phyloP scores from a whole-genome alignment of 1,140 invertebrate species.

The Drosophila orena region DNA sequence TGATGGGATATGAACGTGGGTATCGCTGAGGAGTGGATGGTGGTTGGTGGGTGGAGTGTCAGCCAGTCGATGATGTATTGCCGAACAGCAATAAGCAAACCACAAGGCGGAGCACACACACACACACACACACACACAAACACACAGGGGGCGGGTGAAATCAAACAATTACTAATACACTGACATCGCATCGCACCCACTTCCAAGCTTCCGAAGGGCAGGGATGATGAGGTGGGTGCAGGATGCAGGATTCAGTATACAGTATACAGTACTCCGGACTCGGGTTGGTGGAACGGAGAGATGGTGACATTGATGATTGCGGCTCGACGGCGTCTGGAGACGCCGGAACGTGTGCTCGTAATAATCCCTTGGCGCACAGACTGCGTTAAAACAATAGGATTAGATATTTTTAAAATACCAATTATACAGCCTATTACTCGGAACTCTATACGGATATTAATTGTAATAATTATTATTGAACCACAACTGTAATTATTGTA shows the following conservation, averaged over 20 bases:
- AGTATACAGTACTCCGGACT: not conserved
- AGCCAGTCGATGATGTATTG: constrained; percentile 76
- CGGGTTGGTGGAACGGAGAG: constrained; percentile 1
- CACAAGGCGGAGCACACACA: constrained; percentile 54
- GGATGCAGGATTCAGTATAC: constrained; percentile 3
- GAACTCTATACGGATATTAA: too few relatives aligned
- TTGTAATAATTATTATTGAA: not conserved
- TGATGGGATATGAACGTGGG: constrained; percentile 23
- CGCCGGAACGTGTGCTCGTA: constrained; percentile 77
- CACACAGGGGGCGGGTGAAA: constrained; percentile 21
- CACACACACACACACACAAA: constrained; percentile 25
- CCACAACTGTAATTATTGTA: not conserved
- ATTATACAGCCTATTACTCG: too few relatives aligned
- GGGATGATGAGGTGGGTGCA: constrained; percentile 1
- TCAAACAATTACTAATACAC: constrained; percentile 75
- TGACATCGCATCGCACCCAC: constrained; percentile 44
- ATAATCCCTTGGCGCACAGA: constrained; percentile 60
- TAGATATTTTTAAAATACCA: not conserved
- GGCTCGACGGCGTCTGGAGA: constrained; percentile 71
- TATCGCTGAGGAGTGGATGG: not conserved
- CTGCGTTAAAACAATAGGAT: not conserved
- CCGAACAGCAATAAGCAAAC: constrained; percentile 73
- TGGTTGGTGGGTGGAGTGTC: constrained; percentile 24
- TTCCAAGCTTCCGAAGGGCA: not conserved
- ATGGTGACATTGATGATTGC: constrained; percentile 77